Conservation (phyloP, 1,140 invertebrate genomes). For the Microplitis mediator region DNA sequence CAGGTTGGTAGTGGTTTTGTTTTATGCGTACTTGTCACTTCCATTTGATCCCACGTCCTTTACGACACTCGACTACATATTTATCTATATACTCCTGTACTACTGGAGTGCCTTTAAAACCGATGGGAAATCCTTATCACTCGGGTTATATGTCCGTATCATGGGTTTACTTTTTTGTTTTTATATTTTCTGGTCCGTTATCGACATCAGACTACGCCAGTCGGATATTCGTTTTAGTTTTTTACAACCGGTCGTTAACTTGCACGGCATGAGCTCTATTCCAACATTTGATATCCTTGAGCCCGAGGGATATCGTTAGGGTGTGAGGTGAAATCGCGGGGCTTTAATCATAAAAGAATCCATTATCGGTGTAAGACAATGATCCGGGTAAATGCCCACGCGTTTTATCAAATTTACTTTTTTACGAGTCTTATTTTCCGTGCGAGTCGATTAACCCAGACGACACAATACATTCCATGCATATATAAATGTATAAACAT, state of each 20-base stretch:
- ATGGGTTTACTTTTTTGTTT: background rate
- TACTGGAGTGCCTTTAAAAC: background rate
- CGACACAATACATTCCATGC: too few relatives aligned
- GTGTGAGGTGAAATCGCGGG: background rate
- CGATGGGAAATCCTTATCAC: conserved; percentile 16
- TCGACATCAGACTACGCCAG: conserved; percentile 14
- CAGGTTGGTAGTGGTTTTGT: conserved; percentile 10
- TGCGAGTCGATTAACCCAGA: too few relatives aligned
- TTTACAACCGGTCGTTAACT: conserved; percentile 40
- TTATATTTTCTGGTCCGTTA: conserved; percentile 8
- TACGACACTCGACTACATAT: background rate
- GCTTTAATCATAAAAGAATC: conserved; percentile 18
- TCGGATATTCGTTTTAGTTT: conserved; percentile 41
- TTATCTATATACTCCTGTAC: too few relatives aligned
- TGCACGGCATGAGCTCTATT: background rate
- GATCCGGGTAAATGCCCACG: background rate
- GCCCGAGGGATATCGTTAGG: background rate
- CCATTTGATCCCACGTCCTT: background rate
- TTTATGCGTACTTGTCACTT: conserved; percentile 4
- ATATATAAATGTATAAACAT: background rate
- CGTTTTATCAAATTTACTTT: background rate
- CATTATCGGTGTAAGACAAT: conserved; percentile 17
- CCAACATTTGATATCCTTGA: background rate
- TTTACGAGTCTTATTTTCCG: background rate
- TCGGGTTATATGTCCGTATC: background rate